phyloP scores from a whole-genome alignment of 2,113 vertebrate genomes.

The Rattus norvegicus region GRCr8 NC_086026.1:68113501-68114000 shows the following conservation, averaged over 20 bases:
- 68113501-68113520: not conserved
- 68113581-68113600: not conserved
- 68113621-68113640: not conserved
- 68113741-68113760: not conserved
- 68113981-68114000: not conserved
- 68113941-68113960: not conserved
- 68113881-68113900: not conserved
- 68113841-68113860: not conserved
- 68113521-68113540: not conserved
- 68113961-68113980: not conserved
- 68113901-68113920: not conserved
- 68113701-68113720: not conserved
- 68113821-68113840: not conserved
- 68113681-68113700: not conserved
- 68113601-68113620: not conserved
- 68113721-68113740: not conserved
- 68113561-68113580: conserved; percentile 13
- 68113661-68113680: not conserved
- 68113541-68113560: not conserved
- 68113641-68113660: not conserved
- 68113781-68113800: not conserved
- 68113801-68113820: not conserved
- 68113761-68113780: not conserved
- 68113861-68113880: not conserved
- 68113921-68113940: not conserved